Evolutionary conservation across 2,113 vertebrate genomes (phyloP), one percentile per base, ranked within the genome.

Genomic region (Zosterops pallidus): DNA sequence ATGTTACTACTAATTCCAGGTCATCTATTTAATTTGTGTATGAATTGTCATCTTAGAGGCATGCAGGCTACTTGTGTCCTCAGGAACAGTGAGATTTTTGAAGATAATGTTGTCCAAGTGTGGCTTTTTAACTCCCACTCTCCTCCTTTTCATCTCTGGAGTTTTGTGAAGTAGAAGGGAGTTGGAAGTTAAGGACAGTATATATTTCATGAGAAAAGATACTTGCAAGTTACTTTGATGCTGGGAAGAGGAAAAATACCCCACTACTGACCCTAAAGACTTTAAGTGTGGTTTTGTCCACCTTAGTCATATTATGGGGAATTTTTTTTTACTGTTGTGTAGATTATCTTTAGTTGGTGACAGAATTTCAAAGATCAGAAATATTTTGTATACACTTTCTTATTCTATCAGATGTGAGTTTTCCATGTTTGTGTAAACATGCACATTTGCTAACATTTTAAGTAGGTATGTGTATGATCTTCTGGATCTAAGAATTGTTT

Each of bases 281-380:
- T 75, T 79, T 14, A 90, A 79, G 44, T 16, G 7, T 82, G 9
- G 5, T 21, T 81, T 63, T 91, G 53, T 68, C 31, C 11, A 3
- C 0, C 0, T 69, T 74, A 44, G 33, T 12, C 4, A 1, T 65
- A 25, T 55, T 67, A 19, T 6, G 39, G 70, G 28, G 72, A 46
- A 63, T 6, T 20, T 24, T 57, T 22, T 57, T 77, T 77, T 80
- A 18, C 20, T 57, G n/a, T 44, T 70, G 9, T 67, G 10, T 67
- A 63, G 70, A 28, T 82, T 28, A 42, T 59, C 31, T 42, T 77
- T n/a, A 44, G 13, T 50, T 83, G 29, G 20, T 68, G 47, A 46
- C 31, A 39, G 49, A 12, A 52, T 56, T 90, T 79, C 0, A 0
- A 71, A 72, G 26, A 60, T 80, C 37, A n/a, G 57, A 92, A 24